These are phyloP conservation scores for Carcina quercana DNA, from an alignment of 2,888 invertebrate species.

Conservation along the genomic window DNA sequence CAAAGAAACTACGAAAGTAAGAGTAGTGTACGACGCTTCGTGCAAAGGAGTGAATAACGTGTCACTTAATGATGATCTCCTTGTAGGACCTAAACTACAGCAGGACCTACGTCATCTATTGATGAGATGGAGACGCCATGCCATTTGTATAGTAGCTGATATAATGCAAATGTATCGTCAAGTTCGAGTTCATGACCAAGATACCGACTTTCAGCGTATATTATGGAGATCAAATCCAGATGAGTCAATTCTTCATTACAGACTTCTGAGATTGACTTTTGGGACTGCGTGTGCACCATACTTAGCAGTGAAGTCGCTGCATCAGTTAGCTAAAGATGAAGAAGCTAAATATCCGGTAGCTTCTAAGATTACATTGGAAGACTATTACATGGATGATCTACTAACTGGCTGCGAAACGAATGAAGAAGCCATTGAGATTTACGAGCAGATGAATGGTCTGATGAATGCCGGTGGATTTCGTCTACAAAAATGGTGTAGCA, in stretches of 20 bases:
- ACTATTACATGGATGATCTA: constrained; percentile 19
- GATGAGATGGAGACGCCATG: constrained; percentile 12
- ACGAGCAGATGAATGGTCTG: constrained; percentile 17
- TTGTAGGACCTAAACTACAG: constrained; percentile 16
- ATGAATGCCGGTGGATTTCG: constrained; percentile 20
- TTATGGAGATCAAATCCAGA: constrained; percentile 12
- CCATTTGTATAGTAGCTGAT: constrained; percentile 12
- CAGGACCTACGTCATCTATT: constrained; percentile 14
- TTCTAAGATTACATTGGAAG: constrained; percentile 6
- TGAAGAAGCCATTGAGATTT: constrained; percentile 16
- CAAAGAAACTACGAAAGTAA: no score
- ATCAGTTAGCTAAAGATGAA: constrained; percentile 14
- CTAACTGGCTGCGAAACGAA: constrained; percentile 16
- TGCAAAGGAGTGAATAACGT: not conserved
- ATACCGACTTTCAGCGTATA: constrained; percentile 14
- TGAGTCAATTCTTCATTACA: constrained; percentile 11
- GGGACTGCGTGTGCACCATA: constrained; percentile 20
- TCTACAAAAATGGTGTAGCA: constrained; percentile 26
- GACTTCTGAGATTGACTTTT: constrained; percentile 15
- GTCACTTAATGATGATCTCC: constrained; percentile 15
- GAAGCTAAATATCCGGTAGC: constrained; percentile 10
- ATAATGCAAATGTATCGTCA: constrained; percentile 16
- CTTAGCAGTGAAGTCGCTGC: constrained; percentile 15
- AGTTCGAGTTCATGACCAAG: constrained; percentile 7
- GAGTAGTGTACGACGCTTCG: not conserved